Evolutionary conservation across 2,797 vertebrate genomes (phyloP), one percentile per base, ranked within the genome.

Genomic region (Semaprochilodus insignis): DNA sequence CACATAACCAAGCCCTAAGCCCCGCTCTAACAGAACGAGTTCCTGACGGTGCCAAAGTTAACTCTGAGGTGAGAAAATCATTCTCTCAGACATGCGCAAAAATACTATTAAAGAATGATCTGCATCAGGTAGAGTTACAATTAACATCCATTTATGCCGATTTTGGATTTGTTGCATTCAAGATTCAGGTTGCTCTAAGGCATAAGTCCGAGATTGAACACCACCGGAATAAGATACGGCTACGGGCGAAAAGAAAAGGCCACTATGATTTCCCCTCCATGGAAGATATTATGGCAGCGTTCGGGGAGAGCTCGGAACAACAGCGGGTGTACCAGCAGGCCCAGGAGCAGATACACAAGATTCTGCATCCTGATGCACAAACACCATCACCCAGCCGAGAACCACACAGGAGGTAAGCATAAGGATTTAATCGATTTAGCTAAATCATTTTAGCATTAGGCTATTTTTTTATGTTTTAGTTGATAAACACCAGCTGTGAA

Each of bases 191-290:
- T 16, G 98, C 97, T 0, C 93, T 99, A 78, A 95, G 97, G 84
- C 97, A 99, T 87, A 99, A 99, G 90, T 99, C 98, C 0, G 98
- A 99, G 94, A 99, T 99, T 0, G 98, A 99, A 86, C 97, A 99
- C 72, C 97, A 99, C 79, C 94, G 98, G 78, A 99, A 99, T 89
- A 99, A 99, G 91, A 97, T 99, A 55, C 96, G 97, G 1, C 97
- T 98, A 84, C 96, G 97, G 0, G 97, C 97, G 59, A 99, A 99
- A 91, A 95, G 98, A 81, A 96, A 97, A 71, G 97, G 97, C 10
- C 97, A 99, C 88, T 99, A 98, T 0, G 98, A 99, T 73, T 99
- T 99, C 84, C 98, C 97, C 0, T 96, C 97, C 78, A 97, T 98
- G 95, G 97, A 99, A 3, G 97, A 99, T 57, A 94, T 99, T 91